These are phyloP conservation scores for Lagorchestes hirsutus DNA, from an alignment of 2,797 vertebrate species.

Conservation along the genomic window DNA sequence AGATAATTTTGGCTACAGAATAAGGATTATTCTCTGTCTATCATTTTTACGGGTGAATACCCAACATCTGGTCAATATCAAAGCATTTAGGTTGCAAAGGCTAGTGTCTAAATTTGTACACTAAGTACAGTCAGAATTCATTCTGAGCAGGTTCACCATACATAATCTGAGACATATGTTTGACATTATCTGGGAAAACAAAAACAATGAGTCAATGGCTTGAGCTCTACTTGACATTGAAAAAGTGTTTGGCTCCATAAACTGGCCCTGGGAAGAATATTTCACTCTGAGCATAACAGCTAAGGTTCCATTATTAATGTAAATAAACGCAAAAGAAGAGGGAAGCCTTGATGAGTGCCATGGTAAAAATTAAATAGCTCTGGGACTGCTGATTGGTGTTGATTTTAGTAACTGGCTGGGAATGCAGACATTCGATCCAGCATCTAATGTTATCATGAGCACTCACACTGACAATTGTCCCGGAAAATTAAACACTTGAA, in stretches of 20 bases:
- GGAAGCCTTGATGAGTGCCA: conserved; percentile 61
- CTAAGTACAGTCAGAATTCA: conserved; percentile 43
- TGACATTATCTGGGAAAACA: conserved; percentile 75
- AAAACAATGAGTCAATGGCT: conserved; percentile 64
- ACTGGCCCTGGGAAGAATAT: conserved; percentile 63
- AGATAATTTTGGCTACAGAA: conserved; percentile 49
- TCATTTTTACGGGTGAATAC: conserved; percentile 56
- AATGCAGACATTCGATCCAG: conserved; percentile 74
- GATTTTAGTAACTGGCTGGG: conserved; percentile 74
- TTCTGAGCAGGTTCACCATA: conserved; percentile 56
- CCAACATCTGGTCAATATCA: conserved; percentile 56
- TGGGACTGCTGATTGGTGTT: conserved; percentile 42
- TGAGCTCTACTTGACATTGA: conserved; percentile 51
- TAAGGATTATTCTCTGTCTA: conserved; percentile 44
- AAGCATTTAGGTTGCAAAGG: conserved; percentile 41
- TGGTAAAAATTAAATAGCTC: conserved; percentile 66
- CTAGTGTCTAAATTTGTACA: conserved; percentile 41
- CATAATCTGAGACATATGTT: conserved; percentile 63
- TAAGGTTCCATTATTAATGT: conserved; percentile 75
- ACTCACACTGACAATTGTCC: conserved; percentile 25
- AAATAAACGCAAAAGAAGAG: conserved; percentile 71
- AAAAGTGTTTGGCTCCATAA: conserved; percentile 66
- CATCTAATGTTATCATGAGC: conserved; percentile 36
- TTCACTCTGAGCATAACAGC: conserved; percentile 55
- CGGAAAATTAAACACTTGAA: conserved; percentile 18